Conservation (phyloP, 2,888 invertebrate genomes). For the Branchipolynoe longqiensis region DNA sequence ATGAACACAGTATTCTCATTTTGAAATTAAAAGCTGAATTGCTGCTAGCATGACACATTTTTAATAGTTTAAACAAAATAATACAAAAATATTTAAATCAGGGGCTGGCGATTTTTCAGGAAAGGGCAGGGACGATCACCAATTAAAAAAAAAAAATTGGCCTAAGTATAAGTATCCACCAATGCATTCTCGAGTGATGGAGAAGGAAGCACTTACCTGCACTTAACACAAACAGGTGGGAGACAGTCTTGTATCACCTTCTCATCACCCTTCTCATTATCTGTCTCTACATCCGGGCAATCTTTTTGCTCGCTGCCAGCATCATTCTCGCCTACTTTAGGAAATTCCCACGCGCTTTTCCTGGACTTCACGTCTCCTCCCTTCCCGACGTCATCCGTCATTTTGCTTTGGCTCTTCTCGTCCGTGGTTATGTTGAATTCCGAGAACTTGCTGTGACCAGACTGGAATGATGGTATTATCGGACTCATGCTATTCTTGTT, state of each 20-base stretch:
- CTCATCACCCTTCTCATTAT: constrained; percentile 49
- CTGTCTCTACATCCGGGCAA: neutral
- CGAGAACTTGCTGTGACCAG: constrained; percentile 70
- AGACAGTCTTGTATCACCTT: constrained; percentile 71
- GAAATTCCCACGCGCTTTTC: neutral
- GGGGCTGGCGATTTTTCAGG: no score
- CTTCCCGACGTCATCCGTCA: neutral
- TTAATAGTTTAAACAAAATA: no score
- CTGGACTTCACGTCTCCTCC: neutral
- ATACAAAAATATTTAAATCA: no score
- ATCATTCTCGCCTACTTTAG: neutral
- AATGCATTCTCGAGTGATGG: no score
- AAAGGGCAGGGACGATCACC: no score
- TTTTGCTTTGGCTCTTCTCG: neutral
- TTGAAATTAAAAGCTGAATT: no score
- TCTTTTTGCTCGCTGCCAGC: constrained; percentile 59
- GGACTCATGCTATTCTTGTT: no score
- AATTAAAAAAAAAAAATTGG: no score
- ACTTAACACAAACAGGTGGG: constrained; percentile 64
- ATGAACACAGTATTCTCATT: no score
- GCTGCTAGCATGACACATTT: no score
- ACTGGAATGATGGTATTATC: no score
- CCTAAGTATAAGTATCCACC: no score
- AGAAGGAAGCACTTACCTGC: constrained; percentile 27
- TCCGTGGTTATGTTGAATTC: constrained; percentile 66